Conservation (phyloP, 2,797 vertebrate species). For the Knipowitschia caucasica region DNA sequence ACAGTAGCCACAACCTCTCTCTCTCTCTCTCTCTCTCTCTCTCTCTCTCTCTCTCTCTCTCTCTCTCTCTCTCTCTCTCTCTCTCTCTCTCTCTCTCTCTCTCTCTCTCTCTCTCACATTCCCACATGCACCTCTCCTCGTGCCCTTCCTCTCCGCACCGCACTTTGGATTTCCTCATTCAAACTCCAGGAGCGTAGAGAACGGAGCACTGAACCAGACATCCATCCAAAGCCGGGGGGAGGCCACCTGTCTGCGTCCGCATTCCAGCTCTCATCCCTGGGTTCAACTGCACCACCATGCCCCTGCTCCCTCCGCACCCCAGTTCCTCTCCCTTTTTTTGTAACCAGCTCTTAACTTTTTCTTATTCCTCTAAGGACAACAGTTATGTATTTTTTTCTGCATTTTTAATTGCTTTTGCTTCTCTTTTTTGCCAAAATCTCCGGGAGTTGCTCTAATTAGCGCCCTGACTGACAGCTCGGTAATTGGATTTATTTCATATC, state of each 20-base stretch:
- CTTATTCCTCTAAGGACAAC: neutral
- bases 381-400: neutral
- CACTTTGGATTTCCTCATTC: constrained; percentile 1
- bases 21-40: neutral
- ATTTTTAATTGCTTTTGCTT: neutral
- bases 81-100: neutral
- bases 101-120: neutral
- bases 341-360: neutral
- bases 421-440: constrained; percentile 37
- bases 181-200: neutral
- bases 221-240: constrained; percentile 1
- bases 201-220: neutral
- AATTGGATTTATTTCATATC: constrained; percentile 74
- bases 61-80: neutral
- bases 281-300: neutral
- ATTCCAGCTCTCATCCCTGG: constrained; percentile 8
- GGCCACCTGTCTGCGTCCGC: constrained; percentile 9
- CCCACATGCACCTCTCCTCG: constrained; percentile 8
- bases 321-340: neutral
- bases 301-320: neutral
- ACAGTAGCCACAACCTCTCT: neutral
- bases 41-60: neutral
- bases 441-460: constrained; percentile 59
- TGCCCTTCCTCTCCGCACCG: neutral
- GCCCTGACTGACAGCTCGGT: constrained; percentile 63